Conservation (phyloP, 2,113 vertebrate genomes). For the Procavia capensis region DNA sequence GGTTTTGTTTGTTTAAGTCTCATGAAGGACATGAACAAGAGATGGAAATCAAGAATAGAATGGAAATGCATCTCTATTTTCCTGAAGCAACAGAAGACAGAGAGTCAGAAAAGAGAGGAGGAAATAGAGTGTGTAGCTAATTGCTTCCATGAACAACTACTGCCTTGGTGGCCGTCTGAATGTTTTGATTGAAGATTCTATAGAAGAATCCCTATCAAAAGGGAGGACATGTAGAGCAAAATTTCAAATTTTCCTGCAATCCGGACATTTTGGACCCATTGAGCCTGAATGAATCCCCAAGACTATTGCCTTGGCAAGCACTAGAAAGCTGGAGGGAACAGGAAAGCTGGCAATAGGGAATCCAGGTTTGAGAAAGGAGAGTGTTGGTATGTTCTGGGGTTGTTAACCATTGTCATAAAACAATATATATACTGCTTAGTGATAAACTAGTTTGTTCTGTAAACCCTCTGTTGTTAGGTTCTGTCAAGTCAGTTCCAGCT, state of each 20-base stretch:
- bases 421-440: too few relatives aligned
- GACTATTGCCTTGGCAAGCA: neutral
- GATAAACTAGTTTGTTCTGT: too few relatives aligned
- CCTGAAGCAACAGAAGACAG: neutral
- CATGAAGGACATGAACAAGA: neutral
- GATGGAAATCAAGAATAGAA: neutral
- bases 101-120: neutral
- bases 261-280: neutral
- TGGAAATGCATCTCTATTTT: neutral
- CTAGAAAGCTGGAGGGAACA: too few relatives aligned
- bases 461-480: too few relatives aligned
- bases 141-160: neutral
- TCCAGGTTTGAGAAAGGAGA: too few relatives aligned
- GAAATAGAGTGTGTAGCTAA: neutral
- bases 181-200: neutral
- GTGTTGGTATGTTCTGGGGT: too few relatives aligned
- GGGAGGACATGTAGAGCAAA: neutral
- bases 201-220: neutral
- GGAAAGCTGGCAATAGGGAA: too few relatives aligned
- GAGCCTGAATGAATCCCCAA: neutral
- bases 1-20: neutral
- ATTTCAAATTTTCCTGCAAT: neutral
- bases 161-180: neutral
- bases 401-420: too few relatives aligned
- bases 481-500: too few relatives aligned